phyloP scores from a whole-genome alignment of 2,888 invertebrate genomes.

The Apotomis betuletana region DNA sequence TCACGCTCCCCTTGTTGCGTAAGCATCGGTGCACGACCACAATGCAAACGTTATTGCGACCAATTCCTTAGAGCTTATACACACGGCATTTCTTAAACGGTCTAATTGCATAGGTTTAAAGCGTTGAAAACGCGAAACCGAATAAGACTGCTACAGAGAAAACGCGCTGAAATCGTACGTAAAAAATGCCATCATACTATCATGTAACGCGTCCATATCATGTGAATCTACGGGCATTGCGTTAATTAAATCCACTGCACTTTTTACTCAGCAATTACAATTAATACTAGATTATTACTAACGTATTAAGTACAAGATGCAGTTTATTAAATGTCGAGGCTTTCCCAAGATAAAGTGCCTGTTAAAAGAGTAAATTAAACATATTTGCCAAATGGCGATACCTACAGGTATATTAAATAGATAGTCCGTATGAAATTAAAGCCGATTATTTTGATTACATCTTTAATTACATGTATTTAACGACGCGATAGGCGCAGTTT shows the following conservation, averaged over 20 bases:
- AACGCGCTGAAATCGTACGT: background rate
- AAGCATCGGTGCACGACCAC: slow-evolving; percentile 39
- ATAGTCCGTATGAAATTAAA: slow-evolving; percentile 11
- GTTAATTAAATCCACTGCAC: slow-evolving; percentile 2
- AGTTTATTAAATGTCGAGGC: slow-evolving; percentile 19
- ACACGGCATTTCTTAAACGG: slow-evolving; percentile 11
- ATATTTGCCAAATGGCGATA: background rate
- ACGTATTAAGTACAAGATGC: slow-evolving; percentile 1
- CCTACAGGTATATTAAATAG: slow-evolving; percentile 1
- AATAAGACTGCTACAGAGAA: background rate
- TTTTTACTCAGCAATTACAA: slow-evolving; percentile 12
- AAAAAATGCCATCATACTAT: background rate
- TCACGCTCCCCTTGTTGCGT: slow-evolving; percentile 42
- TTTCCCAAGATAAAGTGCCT: slow-evolving; percentile 25
- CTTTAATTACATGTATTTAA: slow-evolving; percentile 5
- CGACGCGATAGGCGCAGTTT: too few species aligned
- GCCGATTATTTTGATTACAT: slow-evolving; percentile 11
- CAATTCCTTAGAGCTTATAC: slow-evolving; percentile 11
- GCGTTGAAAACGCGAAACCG: background rate
- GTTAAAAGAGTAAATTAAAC: background rate
- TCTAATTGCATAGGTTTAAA: background rate
- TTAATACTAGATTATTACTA: slow-evolving; percentile 4
- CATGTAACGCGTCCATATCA: background rate
- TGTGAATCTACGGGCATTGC: background rate
- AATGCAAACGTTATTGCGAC: slow-evolving; percentile 25